A percentile compares a stretch with the other conserved stretches of the same genome.
Conservation (phyloP, 2,797 vertebrate genomes). For the Sphenopsis melanotis region DNA sequence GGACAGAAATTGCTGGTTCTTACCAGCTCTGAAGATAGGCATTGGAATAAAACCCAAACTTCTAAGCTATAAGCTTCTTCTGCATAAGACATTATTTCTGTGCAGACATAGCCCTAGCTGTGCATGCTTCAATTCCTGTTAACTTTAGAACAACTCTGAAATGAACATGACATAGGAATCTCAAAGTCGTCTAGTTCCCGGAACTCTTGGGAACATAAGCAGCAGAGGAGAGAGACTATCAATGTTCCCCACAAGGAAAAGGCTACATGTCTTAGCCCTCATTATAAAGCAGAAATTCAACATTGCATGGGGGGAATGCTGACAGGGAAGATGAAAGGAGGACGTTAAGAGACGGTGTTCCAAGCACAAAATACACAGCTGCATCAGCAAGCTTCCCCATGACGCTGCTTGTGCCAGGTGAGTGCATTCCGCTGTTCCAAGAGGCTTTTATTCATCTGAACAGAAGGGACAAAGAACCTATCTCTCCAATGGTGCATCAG, state of each 20-base stretch:
- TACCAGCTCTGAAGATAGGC: not conserved
- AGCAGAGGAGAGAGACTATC: not conserved
- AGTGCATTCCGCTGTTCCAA: not conserved
- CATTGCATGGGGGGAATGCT: not conserved
- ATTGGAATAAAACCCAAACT: not conserved
- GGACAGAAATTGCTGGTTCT: not conserved
- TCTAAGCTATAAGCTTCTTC: not conserved
- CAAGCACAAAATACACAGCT: not conserved
- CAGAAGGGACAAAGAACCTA: not conserved
- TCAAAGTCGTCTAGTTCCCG: not conserved
- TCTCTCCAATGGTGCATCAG: not conserved
- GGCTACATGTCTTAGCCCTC: not conserved
- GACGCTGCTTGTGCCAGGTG: not conserved
- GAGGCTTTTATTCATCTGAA: not conserved
- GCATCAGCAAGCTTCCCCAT: not conserved
- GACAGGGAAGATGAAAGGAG: not conserved
- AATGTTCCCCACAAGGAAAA: not conserved
- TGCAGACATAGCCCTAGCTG: not conserved
- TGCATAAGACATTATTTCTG: not conserved
- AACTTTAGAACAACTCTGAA: not conserved
- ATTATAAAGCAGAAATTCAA: not conserved
- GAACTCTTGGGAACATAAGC: not conserved
- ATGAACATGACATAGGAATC: not conserved
- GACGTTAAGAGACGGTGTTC: not conserved
- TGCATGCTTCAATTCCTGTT: not conserved